Conservation (phyloP, 1,140 invertebrate genomes). For the Drosophila repletoides region DNA sequence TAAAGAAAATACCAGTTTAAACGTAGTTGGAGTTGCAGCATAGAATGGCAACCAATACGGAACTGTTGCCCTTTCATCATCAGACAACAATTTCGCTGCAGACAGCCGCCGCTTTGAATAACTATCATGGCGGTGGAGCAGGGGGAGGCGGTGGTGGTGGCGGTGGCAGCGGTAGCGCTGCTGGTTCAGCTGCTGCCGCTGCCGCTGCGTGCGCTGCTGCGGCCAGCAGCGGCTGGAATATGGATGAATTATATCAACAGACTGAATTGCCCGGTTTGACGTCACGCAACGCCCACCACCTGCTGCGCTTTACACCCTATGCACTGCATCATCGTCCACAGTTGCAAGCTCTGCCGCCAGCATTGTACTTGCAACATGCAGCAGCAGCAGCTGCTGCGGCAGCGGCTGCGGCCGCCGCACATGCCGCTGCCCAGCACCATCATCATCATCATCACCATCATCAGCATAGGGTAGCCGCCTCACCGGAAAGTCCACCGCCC, state of each 20-base stretch:
- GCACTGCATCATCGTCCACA: conserved; percentile 79
- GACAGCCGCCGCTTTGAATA: conserved; percentile 70
- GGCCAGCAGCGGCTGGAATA: conserved; percentile 57
- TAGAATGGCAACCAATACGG: conserved; percentile 79
- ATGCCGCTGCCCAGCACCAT: conserved; percentile 67
- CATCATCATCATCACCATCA: conserved; percentile 71
- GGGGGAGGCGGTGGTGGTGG: conserved; percentile 34
- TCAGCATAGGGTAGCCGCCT: conserved; percentile 84
- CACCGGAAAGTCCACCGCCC: conserved; percentile 70
- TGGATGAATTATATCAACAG: conserved; percentile 81
- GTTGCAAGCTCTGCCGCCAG: conserved; percentile 68
- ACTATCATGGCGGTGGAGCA: conserved; percentile 70
- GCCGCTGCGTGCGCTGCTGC: no score
- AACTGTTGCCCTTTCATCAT: conserved; percentile 78
- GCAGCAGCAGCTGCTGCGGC: conserved; percentile 56
- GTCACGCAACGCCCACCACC: conserved; percentile 75
- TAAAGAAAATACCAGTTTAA: neutral
- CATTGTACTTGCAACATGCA: conserved; percentile 75
- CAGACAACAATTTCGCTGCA: conserved; percentile 78
- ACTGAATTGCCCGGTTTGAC: conserved; percentile 77
- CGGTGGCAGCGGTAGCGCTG: conserved; percentile 22
- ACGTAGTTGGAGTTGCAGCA: conserved; percentile 4
- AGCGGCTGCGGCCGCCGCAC: conserved; percentile 71
- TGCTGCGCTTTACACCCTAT: conserved; percentile 80
- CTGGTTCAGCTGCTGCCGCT: conserved; percentile 30